Evolutionary conservation across 2,888 invertebrate species (phyloP), one percentile per base, ranked within the genome.

Genomic region (Apamea crenata): DNA sequence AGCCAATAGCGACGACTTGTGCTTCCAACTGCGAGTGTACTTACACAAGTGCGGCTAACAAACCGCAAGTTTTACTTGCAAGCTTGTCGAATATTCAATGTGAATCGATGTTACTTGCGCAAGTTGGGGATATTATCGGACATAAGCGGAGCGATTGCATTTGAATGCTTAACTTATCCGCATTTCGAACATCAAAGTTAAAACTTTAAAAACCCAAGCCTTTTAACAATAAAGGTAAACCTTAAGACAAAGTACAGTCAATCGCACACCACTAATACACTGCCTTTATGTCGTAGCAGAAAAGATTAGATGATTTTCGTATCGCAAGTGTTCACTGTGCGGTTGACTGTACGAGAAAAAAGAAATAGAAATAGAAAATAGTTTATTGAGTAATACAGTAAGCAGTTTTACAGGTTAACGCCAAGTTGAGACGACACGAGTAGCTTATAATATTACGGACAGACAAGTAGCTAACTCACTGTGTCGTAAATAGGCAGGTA

Each of bases 71-170:
- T 72, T 50, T 68, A 68, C 12, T 66, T 47, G 50, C 59, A 29
- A 74, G 77, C 70, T 77, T 65, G 67, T 72, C n/a, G 74, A 84
- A 84, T 75, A 86, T 78, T 72, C 32, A 40, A 75, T 69, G 40
- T 47, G 29, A 72, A 82, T 59, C n/a, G 56, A 67, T 53, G 59
- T 56, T 47, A 72, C 73, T 70, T 82, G 65, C n/a, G 53, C 53
- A 70, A 81, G 47, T 83, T 83, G n/a, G 2, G 6, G n/a, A 78
- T 53, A 66, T 83, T 61, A 67, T 12, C 53, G 10, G n/a, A 82
- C 40, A 61, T n/a, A n/a, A n/a, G n/a, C n/a, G n/a, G n/a, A n/a
- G n/a, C n/a, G n/a, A n/a, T n/a, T n/a, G n/a, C n/a, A n/a, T n/a
- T n/a, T 61, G 44, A 61, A 80, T 83, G 12, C 7, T 65, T 25